phyloP scores from a whole-genome alignment of 2,888 invertebrate species.

The Scaptomyza tumidula region DNA sequence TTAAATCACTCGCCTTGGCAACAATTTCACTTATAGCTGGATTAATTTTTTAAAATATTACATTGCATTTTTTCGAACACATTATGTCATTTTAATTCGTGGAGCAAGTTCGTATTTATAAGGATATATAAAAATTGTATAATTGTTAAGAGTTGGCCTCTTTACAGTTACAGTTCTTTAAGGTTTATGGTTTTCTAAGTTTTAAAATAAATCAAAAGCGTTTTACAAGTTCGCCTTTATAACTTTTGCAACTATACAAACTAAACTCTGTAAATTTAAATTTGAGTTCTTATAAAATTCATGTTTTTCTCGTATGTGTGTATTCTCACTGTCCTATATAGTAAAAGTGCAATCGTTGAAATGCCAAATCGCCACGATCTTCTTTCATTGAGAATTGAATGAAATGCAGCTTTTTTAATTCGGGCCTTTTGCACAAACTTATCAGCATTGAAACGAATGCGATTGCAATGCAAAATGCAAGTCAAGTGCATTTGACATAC shows the following conservation, averaged over 20 bases:
- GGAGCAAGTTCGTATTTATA: no score
- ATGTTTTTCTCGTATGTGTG: background rate
- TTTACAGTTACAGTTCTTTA: no score
- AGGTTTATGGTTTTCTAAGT: no score
- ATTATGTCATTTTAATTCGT: no score
- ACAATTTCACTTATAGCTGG: slow-evolving; percentile 9
- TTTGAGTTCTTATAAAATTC: no score
- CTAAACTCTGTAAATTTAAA: no score
- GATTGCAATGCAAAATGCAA: slow-evolving; percentile 44
- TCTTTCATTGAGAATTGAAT: slow-evolving; percentile 50
- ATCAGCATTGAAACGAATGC: slow-evolving; percentile 40
- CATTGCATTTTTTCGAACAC: no score
- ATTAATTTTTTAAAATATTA: background rate
- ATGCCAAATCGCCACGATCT: slow-evolving; percentile 21
- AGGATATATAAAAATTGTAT: no score
- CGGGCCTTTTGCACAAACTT: slow-evolving; percentile 9
- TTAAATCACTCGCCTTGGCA: background rate
- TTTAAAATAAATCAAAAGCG: background rate
- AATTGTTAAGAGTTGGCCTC: no score
- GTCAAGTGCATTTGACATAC: slow-evolving; percentile 33
- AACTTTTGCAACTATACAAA: no score
- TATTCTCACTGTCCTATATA: slow-evolving; percentile 25
- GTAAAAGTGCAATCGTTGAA: slow-evolving; percentile 28
- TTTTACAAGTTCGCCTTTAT: no score
- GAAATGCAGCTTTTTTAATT: slow-evolving; percentile 9